Conservation (phyloP, 2,888 invertebrate species). For the Neocrepidodera transversa region DNA sequence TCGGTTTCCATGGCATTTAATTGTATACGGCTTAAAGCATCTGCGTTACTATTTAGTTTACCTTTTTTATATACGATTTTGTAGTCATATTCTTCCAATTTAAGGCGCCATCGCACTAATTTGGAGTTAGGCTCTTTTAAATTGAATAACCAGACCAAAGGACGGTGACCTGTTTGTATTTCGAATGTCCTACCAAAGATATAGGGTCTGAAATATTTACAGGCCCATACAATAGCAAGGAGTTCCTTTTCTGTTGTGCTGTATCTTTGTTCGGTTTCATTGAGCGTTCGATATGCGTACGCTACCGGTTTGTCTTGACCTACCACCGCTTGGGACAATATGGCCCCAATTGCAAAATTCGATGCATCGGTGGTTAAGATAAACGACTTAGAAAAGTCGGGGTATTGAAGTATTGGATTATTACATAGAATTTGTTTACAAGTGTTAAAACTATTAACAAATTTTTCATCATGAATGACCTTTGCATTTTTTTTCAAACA, state of each 20-base stretch:
- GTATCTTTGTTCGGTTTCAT: constrained; percentile 52
- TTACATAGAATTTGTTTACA: neutral
- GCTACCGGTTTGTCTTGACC: constrained; percentile 50
- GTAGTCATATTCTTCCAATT: constrained; percentile 50
- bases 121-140: constrained; percentile 47
- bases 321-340: no score
- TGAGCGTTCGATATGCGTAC: constrained; percentile 51
- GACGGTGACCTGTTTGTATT: constrained; percentile 53
- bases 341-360: no score
- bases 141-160: constrained; percentile 51
- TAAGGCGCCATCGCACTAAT: constrained; percentile 50
- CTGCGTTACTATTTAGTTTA: neutral
- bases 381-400: no score
- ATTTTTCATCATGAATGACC: neutral
- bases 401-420: no score
- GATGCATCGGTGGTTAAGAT: no score
- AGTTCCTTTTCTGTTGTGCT: constrained; percentile 53
- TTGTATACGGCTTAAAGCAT: no score
- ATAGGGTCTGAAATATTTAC: constrained; percentile 54
- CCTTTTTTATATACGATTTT: constrained; percentile 19
- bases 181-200: constrained; percentile 52
- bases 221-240: constrained; percentile 52
- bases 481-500: no score
- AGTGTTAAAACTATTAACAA: neutral
- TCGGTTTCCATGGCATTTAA: no score